Evolutionary conservation across 2,113 vertebrate species (phyloP).

Genomic region (Eudorcas thomsonii): DNA sequence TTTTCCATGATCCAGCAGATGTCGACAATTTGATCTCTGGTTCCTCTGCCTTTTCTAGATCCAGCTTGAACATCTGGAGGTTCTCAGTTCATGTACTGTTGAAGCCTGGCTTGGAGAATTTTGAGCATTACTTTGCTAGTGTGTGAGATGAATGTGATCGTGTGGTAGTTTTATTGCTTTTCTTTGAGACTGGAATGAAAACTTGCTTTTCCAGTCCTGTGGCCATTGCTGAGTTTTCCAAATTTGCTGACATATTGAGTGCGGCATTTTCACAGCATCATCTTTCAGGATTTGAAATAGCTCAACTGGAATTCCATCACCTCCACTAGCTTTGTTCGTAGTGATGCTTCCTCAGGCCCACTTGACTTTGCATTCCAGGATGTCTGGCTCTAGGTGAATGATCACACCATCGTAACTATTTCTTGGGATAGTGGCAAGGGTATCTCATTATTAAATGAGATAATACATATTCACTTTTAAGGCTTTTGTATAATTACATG

Average conservation of each 20-base stretch:
- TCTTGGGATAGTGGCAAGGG: not conserved
- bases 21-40: not conserved
- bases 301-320: not conserved
- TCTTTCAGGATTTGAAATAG: not conserved
- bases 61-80: not conserved
- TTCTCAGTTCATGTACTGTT: not conserved
- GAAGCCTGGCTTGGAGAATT: not conserved
- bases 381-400: not conserved
- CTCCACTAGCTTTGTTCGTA: not conserved
- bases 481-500: not conserved
- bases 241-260: not conserved
- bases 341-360: not conserved
- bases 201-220: not conserved
- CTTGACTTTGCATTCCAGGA: not conserved
- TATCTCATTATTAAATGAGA: not conserved
- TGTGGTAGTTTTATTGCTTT: not conserved
- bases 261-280: not conserved
- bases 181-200: not conserved
- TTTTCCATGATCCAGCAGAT: not conserved
- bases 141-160: not conserved
- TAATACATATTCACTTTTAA: not conserved
- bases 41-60: not conserved
- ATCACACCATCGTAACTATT: not conserved
- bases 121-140: not conserved
- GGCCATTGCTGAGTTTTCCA: not conserved